Evolutionary conservation across 2,797 vertebrate genomes (phyloP), one percentile per base, ranked within the genome.

Genomic region (Argyrosomus regius): DNA sequence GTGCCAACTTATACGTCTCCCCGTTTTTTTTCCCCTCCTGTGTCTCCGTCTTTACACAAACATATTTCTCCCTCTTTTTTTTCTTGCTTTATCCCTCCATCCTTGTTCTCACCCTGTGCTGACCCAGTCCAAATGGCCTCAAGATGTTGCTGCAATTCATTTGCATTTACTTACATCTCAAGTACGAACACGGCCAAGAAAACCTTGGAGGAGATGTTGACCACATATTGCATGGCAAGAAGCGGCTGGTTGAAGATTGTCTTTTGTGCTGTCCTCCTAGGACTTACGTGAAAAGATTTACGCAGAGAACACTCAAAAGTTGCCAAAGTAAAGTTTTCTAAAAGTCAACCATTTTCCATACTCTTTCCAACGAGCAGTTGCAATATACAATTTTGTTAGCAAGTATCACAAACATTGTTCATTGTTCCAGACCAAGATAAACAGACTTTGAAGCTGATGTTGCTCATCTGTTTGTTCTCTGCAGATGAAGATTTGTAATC

Each of bases 91-190:
- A 66, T 86, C 77, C 58, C 76, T 77, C 76, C 63, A 72, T 82
- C 81, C 17, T 50, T 74, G 68, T 73, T 85, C 80, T 88, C 63
- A 77, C 80, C 71, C 73, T 16, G 75, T 41, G 48, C 61, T 86
- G 82, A 88, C 89, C 86, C 75, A 14, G 35, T 76, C 80, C 82
- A 90, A 88, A 90, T 89, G 87, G 87, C 81, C 85, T 90, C 90
- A 90, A 92, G 88, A 93, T 90, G 90, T 91, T 86, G 50, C 89
- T 81, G 85, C 77, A 75, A 41, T 77, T 80, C 59, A 89, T 89
- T 90, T 87, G 88, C 83, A 85, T 91, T 87, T 78, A 60, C 75
- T 81, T 83, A 71, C 80, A 84, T 85, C 78, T 88, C 65, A 76
- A 85, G 77, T 64, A 57, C n/a, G 49, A 78, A 72, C 64, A 52